Evolutionary conservation across 2,888 invertebrate genomes (phyloP), one percentile per base, ranked within the genome.

Genomic region (Epicampocera succincta): DNA sequence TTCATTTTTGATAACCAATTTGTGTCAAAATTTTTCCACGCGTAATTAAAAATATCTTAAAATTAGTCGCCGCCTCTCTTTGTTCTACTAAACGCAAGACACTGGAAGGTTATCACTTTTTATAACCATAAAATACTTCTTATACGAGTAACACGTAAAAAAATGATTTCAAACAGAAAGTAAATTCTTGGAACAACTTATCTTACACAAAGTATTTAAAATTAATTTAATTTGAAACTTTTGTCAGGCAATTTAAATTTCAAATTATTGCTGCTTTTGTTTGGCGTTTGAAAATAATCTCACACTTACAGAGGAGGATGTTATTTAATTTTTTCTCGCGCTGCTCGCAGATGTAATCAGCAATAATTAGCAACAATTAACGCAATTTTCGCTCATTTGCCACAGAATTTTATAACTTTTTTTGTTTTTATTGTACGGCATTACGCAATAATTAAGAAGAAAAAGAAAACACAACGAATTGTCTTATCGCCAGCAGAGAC

Each of bases 41-140:
- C 3, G 3, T 33, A 33, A 33, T 33, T 8, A 33, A 33, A 33
- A 33, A 91, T 44, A 21, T 17, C 33, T 65, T 33, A 12, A 46
- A 42, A 2, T 44, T 9, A 9, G 4, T 19, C 19, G 19, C 38
- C 21, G 1, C 40, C 21, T 5, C 40, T 0, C 8, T 9, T 25
- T 21, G 50, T n/a, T 66, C 8, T 38, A 33, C 68, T 68, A 25
- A 17, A 52, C 25, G 15, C 21, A 52, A 21, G 4, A 0, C 13
- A 54, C 40, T 44, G 4, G 19, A 17, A 69, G 56, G 68, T 69
- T 69, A 69, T 69, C 68, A 69, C 19, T 19, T 44, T 54, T 17
- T 13, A 44, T 54, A 44, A 8, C 15, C 38, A 19, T 33, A 33
- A 33, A 33, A 8, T 33, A 3, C 25, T 25, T 61, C 25, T 11